A percentile compares a stretch with the other conserved stretches of the same genome.
phyloP scores from a whole-genome alignment of 2,888 invertebrate genomes.

The Daptonema setosum region DNA sequence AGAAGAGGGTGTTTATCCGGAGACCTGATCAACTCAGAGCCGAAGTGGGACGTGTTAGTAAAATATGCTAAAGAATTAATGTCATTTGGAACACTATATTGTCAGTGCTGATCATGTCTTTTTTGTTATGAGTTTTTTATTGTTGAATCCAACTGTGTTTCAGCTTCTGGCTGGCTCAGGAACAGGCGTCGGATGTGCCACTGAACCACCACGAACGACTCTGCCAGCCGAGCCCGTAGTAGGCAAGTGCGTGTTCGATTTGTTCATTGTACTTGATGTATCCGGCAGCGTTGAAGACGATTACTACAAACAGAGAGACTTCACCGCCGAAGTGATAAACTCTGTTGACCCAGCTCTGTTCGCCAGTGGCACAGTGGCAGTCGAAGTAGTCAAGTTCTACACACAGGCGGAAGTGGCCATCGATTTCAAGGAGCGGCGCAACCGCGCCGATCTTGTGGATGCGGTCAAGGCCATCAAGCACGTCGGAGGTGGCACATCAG shows the following conservation, averaged over 20 bases:
- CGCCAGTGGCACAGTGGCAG: neutral
- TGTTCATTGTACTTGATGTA: neutral
- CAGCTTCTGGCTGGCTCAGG: no score
- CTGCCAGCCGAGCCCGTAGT: neutral
- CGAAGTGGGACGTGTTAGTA: no score
- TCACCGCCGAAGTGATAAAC: neutral
- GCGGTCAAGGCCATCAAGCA: neutral
- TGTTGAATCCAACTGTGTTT: no score
- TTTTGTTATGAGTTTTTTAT: no score
- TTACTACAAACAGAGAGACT: neutral
- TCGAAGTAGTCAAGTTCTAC: neutral
- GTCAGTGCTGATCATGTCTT: no score
- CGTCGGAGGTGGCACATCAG: neutral
- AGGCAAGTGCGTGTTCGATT: neutral
- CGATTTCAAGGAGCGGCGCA: neutral
- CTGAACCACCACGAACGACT: neutral
- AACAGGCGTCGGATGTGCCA: no score
- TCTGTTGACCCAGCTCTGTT: neutral
- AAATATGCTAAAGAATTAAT: no score
- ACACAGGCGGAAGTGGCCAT: neutral
- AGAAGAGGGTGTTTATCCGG: slow-evolving; percentile 13
- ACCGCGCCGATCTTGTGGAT: neutral
- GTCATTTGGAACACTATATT: no score
- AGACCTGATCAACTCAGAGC: no score
- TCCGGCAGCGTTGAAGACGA: neutral